Evolutionary conservation across 2,113 vertebrate genomes (phyloP).

Genomic region (Microcebus jonahi): DNA sequence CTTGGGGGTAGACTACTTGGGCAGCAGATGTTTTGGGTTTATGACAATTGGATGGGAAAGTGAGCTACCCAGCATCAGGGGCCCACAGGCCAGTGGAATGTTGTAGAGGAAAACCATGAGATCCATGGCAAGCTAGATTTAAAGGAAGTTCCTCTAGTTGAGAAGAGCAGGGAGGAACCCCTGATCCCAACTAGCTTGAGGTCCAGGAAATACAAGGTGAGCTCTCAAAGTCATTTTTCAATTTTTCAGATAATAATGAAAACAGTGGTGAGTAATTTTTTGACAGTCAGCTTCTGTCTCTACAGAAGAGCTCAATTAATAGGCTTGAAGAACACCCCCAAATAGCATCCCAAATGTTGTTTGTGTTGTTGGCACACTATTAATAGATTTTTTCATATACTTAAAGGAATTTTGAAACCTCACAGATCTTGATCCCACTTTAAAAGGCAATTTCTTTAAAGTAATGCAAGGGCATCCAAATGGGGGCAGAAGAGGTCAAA

Average conservation of each 20-base stretch:
- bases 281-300: background rate
- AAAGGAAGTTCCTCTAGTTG: background rate
- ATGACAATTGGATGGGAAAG: background rate
- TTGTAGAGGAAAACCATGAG: background rate
- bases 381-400: background rate
- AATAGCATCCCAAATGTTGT: background rate
- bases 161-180: background rate
- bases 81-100: background rate
- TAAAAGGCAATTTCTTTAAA: background rate
- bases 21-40: background rate
- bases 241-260: background rate
- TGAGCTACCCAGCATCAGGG: background rate
- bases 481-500: too few species aligned
- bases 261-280: background rate
- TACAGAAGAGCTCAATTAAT: background rate
- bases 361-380: background rate
- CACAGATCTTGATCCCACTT: background rate
- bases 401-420: slow-evolving; percentile 43
- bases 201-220: background rate
- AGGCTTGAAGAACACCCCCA: background rate
- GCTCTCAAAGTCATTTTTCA: background rate
- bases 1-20: background rate
- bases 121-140: background rate
- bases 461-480: background rate
- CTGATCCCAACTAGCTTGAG: background rate